Percentiles rank a stretch among this genome's conserved stretches.
Conservation (phyloP, 64 coral and sea anemone genomes). For the Catalaphyllia jardinei region DNA sequence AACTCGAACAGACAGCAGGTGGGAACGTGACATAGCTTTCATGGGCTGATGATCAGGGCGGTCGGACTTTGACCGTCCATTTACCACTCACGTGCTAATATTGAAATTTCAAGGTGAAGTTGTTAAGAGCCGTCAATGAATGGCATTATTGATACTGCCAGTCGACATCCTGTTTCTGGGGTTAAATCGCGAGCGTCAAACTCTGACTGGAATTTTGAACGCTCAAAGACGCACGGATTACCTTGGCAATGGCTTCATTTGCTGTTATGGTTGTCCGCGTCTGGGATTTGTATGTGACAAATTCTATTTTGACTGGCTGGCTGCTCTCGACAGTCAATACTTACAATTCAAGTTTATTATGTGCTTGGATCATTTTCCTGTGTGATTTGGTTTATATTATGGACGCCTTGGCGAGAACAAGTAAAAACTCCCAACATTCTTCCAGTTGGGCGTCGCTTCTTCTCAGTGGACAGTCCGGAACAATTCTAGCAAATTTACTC, state of each 20-base stretch:
- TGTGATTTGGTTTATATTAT: constrained; percentile 66
- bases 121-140: too few species aligned
- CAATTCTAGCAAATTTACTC: neutral
- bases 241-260: neutral
- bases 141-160: too few species aligned
- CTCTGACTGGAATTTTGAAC: neutral
- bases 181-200: too few species aligned
- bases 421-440: constrained; percentile 30
- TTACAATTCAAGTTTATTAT: constrained; percentile 32
- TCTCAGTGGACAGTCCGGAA: neutral
- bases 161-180: too few species aligned
- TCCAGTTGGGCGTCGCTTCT: neutral
- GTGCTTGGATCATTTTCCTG: constrained; percentile 52
- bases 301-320: constrained; percentile 53
- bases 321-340: constrained; percentile 42
- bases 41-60: too few species aligned
- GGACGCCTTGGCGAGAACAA: constrained; percentile 45
- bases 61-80: too few species aligned
- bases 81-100: too few species aligned
- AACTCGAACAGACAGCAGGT: too few species aligned
- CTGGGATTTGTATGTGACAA: constrained; percentile 56
- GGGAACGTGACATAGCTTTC: too few species aligned
- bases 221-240: too few species aligned
- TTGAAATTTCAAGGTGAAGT: too few species aligned
- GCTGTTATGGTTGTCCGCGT: neutral